Evolutionary conservation across 2,888 invertebrate species (phyloP).

Genomic region (Heliothis peltigera): DNA sequence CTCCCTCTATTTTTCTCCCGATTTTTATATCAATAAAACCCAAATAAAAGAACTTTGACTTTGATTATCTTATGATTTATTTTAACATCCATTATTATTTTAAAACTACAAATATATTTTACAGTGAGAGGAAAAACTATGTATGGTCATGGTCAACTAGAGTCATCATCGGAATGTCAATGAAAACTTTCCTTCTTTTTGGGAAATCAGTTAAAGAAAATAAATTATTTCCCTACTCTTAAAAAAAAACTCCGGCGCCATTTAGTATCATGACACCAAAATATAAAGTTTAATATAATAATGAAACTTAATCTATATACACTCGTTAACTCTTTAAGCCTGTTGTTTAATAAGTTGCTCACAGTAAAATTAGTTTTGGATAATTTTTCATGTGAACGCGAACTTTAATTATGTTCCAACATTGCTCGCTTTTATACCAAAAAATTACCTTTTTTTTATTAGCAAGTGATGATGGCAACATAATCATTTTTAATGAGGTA

Average conservation of each 20-base stretch:
- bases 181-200: too few species aligned
- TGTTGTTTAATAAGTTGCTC: conserved; percentile 13
- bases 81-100: too few species aligned
- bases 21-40: too few species aligned
- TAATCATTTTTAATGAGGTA: conserved; percentile 5
- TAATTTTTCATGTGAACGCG: conserved; percentile 18
- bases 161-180: too few species aligned
- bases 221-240: too few species aligned
- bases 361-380: conserved; percentile 23
- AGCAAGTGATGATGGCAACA: not conserved
- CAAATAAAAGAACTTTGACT: too few species aligned
- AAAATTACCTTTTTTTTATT: not conserved
- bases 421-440: not conserved
- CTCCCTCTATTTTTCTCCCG: too few species aligned
- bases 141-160: too few species aligned
- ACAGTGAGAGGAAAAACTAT: too few species aligned
- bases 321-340: conserved; percentile 6
- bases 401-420: conserved; percentile 20
- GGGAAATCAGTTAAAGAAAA: too few species aligned
- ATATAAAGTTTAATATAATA: conserved; percentile 33
- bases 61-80: too few species aligned
- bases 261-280: not conserved
- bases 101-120: too few species aligned
- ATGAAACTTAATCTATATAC: conserved; percentile 23
- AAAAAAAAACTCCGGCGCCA: not conserved